Evolutionary conservation across 2,113 vertebrate species (phyloP).

Genomic region (Pomatorhinus ruficollis): DNA sequence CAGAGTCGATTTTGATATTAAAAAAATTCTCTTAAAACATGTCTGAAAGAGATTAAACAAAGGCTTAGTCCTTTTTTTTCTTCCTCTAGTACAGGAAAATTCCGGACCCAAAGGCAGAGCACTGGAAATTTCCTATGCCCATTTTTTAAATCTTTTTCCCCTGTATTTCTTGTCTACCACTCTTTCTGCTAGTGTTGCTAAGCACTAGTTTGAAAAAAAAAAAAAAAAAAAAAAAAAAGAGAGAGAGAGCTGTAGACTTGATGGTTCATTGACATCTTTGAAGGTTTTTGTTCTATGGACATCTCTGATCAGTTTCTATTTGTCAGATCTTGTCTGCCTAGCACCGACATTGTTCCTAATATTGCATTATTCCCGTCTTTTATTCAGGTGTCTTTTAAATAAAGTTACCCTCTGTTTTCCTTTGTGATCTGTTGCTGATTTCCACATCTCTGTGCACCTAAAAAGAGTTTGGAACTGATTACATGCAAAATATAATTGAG

Average conservation of each 20-base stretch:
- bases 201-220: neutral
- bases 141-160: neutral
- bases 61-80: neutral
- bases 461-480: conserved; percentile 43
- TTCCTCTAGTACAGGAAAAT: neutral
- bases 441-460: neutral
- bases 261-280: neutral
- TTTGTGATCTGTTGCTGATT: neutral
- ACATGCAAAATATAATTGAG: conserved; percentile 49
- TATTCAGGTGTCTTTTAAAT: neutral
- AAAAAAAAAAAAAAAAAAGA: neutral
- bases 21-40: neutral
- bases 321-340: neutral
- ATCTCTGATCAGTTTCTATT: neutral
- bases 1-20: neutral
- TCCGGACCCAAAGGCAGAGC: neutral
- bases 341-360: neutral
- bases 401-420: neutral
- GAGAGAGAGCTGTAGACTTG: neutral
- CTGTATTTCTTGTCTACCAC: neutral
- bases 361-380: neutral
- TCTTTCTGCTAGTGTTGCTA: neutral
- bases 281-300: neutral
- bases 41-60: neutral
- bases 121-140: neutral